These are phyloP conservation scores for Melikaiella ostensackeni DNA, from an alignment of 2,888 invertebrate species.

Conservation along the genomic window DNA sequence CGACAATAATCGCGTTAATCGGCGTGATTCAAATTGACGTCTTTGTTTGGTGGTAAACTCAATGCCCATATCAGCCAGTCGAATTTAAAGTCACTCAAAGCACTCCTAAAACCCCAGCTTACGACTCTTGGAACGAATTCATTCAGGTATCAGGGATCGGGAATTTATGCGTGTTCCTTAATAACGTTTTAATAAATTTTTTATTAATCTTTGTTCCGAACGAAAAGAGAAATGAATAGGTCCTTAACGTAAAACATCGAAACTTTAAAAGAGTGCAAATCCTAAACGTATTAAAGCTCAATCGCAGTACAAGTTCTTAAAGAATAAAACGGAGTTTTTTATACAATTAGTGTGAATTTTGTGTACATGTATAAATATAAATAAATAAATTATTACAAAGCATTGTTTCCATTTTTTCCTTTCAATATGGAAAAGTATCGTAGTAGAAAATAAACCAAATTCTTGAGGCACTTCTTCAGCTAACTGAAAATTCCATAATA, in stretches of 20 bases:
- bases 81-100: constrained; percentile 59
- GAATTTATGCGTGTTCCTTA: constrained; percentile 15
- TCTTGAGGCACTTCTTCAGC: too few species aligned
- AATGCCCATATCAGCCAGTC: constrained; percentile 77
- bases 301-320: neutral
- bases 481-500: neutral
- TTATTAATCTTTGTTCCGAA: neutral
- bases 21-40: constrained; percentile 79
- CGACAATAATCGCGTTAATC: constrained; percentile 75
- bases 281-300: neutral
- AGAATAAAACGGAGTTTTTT: neutral
- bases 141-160: constrained; percentile 28
- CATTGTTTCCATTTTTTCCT: neutral
- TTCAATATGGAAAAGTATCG: neutral
- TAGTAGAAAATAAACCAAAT: too few species aligned
- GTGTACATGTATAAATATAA: constrained; percentile 1
- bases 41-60: constrained; percentile 85
- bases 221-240: neutral
- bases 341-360: neutral
- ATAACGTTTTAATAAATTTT: too few species aligned
- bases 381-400: neutral
- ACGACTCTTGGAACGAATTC: constrained; percentile 65
- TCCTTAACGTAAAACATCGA: neutral
- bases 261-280: neutral
- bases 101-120: constrained; percentile 45